phyloP scores from a whole-genome alignment of 2,888 invertebrate genomes.

The Spisula subtruncata region DNA sequence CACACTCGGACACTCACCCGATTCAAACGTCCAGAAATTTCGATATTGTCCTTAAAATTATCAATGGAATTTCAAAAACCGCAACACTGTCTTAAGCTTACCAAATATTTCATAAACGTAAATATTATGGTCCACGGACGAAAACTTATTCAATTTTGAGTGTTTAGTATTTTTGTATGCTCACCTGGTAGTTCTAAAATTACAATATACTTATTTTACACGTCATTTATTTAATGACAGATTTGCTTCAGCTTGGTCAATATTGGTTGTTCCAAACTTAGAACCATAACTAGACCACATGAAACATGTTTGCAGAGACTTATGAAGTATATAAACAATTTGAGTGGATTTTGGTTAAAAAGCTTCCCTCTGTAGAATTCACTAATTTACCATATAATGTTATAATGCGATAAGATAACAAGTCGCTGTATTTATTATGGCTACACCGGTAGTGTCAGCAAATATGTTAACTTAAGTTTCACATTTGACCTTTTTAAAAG shows the following conservation, averaged over 20 bases:
- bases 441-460: neutral
- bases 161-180: neutral
- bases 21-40: neutral
- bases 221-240: neutral
- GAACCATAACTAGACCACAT: neutral
- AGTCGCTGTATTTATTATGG: neutral
- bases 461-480: neutral
- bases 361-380: neutral
- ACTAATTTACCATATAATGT: neutral
- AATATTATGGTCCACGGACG: neutral
- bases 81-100: conserved; percentile 1
- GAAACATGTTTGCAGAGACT: neutral
- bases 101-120: neutral
- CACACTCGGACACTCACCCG: neutral
- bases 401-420: neutral
- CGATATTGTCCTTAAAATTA: neutral
- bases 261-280: neutral
- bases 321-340: neutral
- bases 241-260: neutral
- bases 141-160: neutral
- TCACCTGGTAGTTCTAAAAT: neutral
- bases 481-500: neutral
- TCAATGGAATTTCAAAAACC: neutral
- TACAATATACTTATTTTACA: neutral
- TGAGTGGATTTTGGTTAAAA: neutral